Conservation (phyloP, 1,140 invertebrate genomes). For the Pissodes strobi region DNA sequence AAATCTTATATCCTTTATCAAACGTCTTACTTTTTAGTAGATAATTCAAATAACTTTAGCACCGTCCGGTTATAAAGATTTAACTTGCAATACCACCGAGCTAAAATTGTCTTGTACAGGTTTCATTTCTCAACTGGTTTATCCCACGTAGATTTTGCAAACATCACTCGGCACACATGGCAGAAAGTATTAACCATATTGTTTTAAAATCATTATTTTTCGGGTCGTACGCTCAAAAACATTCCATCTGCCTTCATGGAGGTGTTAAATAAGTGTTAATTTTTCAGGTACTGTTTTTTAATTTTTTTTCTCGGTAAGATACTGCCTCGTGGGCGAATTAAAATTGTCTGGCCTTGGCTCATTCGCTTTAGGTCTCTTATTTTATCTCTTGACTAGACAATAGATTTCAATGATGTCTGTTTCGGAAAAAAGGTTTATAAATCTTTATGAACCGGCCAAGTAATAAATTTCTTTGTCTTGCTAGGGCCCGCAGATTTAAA, state of each 20-base stretch:
- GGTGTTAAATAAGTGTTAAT: conserved; percentile 13
- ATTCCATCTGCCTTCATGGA: neutral
- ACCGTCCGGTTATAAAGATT: conserved; percentile 6
- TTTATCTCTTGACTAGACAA: too few species aligned
- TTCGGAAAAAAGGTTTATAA: too few species aligned
- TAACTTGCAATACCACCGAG: conserved; percentile 20
- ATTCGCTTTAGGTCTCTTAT: too few species aligned
- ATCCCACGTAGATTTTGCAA: conserved; percentile 36
- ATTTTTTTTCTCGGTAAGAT: conserved; percentile 6
- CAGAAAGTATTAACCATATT: conserved; percentile 22
- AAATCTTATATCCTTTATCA: too few species aligned
- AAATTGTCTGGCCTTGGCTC: neutral
- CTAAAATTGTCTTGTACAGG: conserved; percentile 32
- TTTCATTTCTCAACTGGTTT: conserved; percentile 34
- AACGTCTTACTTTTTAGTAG: too few species aligned
- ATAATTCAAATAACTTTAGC: too few species aligned
- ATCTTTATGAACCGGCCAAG: too few species aligned
- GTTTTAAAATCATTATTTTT: conserved; percentile 23
- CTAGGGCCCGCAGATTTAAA: too few species aligned
- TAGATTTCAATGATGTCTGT: too few species aligned
- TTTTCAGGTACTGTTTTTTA: conserved; percentile 6
- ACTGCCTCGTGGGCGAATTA: conserved; percentile 14
- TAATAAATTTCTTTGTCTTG: too few species aligned
- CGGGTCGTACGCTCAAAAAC: neutral
- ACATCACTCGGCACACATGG: conserved; percentile 24